Conservation (phyloP, 2,113 vertebrate species). For the Heterotis niloticus region DNA sequence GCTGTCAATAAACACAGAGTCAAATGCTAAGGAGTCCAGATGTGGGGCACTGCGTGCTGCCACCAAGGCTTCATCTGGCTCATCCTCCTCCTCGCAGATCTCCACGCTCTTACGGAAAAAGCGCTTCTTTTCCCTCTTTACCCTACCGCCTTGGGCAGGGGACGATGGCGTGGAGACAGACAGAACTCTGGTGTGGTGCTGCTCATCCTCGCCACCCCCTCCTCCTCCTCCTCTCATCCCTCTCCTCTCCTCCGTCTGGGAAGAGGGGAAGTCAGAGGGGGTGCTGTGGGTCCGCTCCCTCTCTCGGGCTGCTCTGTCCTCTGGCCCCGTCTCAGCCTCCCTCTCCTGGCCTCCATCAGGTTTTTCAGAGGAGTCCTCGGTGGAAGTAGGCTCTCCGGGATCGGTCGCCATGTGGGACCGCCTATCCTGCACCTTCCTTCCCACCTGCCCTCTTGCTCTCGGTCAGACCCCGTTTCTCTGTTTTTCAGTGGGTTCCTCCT, state of each 20-base stretch:
- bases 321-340: neutral
- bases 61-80: constrained; percentile 44
- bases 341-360: constrained; percentile 67
- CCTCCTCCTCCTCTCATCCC: constrained; percentile 35
- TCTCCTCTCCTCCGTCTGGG: constrained; percentile 45
- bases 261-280: constrained; percentile 53
- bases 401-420: constrained; percentile 79
- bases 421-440: constrained; percentile 39
- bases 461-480: constrained; percentile 66
- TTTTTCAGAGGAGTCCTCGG: constrained; percentile 80
- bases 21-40: constrained; percentile 52
- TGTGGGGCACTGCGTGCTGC: constrained; percentile 56
- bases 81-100: constrained; percentile 76
- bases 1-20: constrained; percentile 58
- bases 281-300: constrained; percentile 54
- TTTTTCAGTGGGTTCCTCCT: constrained; percentile 50
- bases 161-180: constrained; percentile 50
- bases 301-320: constrained; percentile 32
- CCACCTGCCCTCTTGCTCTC: constrained; percentile 58
- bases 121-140: constrained; percentile 72
- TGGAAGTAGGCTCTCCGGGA: constrained; percentile 80
- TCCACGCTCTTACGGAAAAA: constrained; percentile 86
- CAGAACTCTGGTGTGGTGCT: constrained; percentile 40
- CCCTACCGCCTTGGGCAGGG: constrained; percentile 51
- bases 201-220: constrained; percentile 48